These are phyloP conservation scores for Anguilla pacifica DNA, from an alignment of 2,797 vertebrate species.

Conservation along the genomic window DNA sequence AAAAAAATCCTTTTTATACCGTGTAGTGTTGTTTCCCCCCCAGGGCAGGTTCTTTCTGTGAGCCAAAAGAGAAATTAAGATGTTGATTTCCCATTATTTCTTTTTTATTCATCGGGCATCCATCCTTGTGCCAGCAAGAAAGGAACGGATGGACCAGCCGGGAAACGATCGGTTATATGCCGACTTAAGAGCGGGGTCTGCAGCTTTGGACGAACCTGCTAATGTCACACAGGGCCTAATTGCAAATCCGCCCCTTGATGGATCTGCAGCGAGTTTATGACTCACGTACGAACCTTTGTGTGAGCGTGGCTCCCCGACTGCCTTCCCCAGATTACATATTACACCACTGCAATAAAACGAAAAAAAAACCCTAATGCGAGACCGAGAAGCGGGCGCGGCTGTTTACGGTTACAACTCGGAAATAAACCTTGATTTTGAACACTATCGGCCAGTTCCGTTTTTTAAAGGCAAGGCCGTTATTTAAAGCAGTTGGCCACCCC, in stretches of 20 bases:
- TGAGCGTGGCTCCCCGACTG: background rate
- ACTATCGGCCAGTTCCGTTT: background rate
- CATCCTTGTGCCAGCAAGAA: background rate
- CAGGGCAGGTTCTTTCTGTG: background rate
- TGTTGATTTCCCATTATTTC: background rate
- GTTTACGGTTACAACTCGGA: background rate
- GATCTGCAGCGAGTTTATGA: background rate
- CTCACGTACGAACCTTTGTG: conserved; percentile 10
- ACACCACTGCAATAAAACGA: background rate
- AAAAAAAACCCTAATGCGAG: background rate
- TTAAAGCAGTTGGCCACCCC: conserved; percentile 40
- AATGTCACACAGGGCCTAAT: background rate
- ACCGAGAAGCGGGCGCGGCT: background rate
- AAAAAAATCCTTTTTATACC: background rate
- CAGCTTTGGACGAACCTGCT: background rate
- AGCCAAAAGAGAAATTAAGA: background rate
- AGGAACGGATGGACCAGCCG: background rate
- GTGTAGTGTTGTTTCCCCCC: background rate
- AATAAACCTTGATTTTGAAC: conserved; percentile 6
- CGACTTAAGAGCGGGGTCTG: background rate
- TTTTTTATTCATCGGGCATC: background rate
- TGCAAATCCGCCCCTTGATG: background rate
- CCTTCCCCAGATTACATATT: background rate
- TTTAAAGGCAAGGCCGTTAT: conserved; percentile 24
- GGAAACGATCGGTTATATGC: background rate